Evolutionary conservation across 1,140 invertebrate genomes (phyloP).

Genomic region (Zeugodacus cucurbitae): DNA sequence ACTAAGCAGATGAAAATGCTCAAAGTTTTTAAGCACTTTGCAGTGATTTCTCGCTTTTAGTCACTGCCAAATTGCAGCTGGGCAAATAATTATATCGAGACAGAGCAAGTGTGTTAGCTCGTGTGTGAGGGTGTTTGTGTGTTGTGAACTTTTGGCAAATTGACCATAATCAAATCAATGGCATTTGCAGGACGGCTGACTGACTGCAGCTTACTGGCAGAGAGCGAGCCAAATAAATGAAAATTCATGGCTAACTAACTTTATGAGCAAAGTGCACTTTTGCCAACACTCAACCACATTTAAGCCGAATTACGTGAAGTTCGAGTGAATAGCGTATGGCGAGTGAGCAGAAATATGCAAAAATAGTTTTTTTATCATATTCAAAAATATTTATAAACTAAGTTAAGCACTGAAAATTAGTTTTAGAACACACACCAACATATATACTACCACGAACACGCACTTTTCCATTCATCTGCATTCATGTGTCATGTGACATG

Average conservation of each 20-base stretch:
- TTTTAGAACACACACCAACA: not conserved
- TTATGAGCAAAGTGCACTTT: not conserved
- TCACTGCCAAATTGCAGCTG: not conserved
- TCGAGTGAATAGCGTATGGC: not conserved
- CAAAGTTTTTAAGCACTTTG: conserved; percentile 10
- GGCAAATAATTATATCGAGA: not conserved
- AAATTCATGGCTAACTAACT: conserved; percentile 13
- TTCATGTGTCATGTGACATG: too few relatives aligned
- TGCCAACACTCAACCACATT: not conserved
- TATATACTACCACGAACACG: too few relatives aligned
- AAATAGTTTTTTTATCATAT: not conserved
- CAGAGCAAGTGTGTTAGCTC: not conserved
- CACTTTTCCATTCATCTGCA: too few relatives aligned
- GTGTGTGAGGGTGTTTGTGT: not conserved
- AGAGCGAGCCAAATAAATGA: not conserved
- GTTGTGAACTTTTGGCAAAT: conserved; percentile 28
- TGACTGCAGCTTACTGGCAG: too few relatives aligned
- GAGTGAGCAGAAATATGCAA: not conserved
- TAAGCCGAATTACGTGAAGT: not conserved
- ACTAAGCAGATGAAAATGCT: conserved; percentile 6
- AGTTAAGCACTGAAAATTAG: not conserved
- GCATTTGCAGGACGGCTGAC: too few relatives aligned
- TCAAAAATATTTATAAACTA: not conserved
- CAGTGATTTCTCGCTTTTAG: not conserved
- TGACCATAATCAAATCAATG: conserved; percentile 33